Evolutionary conservation across 2,797 vertebrate genomes (phyloP), one percentile per base, ranked within the genome.

Genomic region (Prionace glauca): DNA sequence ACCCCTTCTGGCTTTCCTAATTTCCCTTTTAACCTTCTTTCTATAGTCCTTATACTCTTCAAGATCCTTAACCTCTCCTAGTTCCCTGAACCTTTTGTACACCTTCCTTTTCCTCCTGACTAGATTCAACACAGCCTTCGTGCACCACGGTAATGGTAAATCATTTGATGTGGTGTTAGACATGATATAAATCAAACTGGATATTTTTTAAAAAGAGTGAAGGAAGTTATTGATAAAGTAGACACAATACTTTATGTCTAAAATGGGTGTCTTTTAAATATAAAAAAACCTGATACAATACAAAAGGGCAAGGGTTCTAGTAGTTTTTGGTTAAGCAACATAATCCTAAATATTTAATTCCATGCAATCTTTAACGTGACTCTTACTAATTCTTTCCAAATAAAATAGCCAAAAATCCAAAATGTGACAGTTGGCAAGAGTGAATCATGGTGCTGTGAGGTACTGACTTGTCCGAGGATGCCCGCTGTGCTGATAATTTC

Each of bases 391-490:
- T 45, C 84, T 26, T 56, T 87, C 9, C 41, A 60, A 60, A 60
- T 2, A 88, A 88, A 60, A 88, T 60, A 2, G 86, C 50, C 29
- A 88, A 60, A 88, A 88, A 88, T 88, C 22, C 24, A 56, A 45
- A 88, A 90, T 62, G 60, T 62, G 56, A n/a, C 87, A 90, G 87
- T 56, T 32, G 50, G 87, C 56, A 90, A 90, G 56, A 62, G 26
- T 90, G 87, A 90, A n/a, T 90, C 56, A 90, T 32, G 56, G n/a
- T 90, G 87, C 29, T 62, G 87, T 32, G 87, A 90, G 56, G 26
- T 62, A 3, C 56, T 90, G 87, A 16, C 60, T 62, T 90, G 29
- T 90, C 56, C 87, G 3, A 12, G 87, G 29, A 90, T 10, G 45
- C 29, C 32, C 18, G 56, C 87, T 90, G 87, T 62, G 16, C 60